Evolutionary conservation across 2,797 vertebrate species (phyloP), one percentile per base, ranked within the genome.

Genomic region (Sebastes goodei): DNA sequence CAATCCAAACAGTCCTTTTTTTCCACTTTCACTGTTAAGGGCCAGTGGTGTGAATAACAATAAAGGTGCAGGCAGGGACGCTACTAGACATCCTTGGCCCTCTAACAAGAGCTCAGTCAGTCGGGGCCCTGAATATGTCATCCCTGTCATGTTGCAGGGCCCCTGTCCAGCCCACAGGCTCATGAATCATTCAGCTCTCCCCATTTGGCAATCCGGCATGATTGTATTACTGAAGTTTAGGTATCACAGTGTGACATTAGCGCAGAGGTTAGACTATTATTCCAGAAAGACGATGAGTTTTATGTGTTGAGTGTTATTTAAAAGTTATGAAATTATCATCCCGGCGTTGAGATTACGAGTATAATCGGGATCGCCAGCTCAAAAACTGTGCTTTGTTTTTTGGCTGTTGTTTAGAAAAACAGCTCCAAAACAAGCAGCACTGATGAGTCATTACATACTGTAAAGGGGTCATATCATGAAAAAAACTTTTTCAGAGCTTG

Each of bases 51-150:
- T 87, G 56, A 82, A 82, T 76, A 74, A 78, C 23, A 33, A 52
- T 76, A 73, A 32, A 73, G 69, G 76, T 78, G 70, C 67, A 61
- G 74, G 64, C 74, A 66, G 67, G 63, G 81, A 33, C 20, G 25
- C 55, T 73, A 57, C 55, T 64, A 66, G 10, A 77, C 49, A 71
- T 67, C 78, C 56, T 80, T 91, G 90, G 86, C 84, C 70, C 14
- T 53, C 42, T 83, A 71, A 85, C 86, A 91, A 63, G 80, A 80
- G 27, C 65, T 89, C 79, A 75, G 67, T 73, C 55, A 20, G 67
- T 73, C 55, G 11, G 78, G 78, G 67, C 67, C 76, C 56, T 72
- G 53, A 82, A 86, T 86, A 72, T 88, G 81, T 87, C 85, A 82
- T 87, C 74, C 72, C 49, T 74, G 84, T 85, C 78, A 71, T 76